Percentiles rank a stretch among this genome's conserved stretches.
phyloP scores from a whole-genome alignment of 2,113 vertebrate species.

The Puntigrus tetrazona region DNA sequence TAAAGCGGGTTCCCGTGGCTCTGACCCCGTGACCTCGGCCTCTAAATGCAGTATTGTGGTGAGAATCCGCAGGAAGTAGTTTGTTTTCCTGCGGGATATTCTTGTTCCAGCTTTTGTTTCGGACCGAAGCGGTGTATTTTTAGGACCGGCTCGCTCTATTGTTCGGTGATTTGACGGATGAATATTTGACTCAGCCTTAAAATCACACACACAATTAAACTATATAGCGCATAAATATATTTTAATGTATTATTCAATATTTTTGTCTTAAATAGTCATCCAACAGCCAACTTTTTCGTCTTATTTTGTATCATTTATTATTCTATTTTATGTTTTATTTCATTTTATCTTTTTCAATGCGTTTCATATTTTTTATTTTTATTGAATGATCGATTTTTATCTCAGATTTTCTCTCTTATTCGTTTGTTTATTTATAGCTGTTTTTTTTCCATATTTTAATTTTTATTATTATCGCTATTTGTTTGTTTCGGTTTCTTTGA shows the following conservation, averaged over 20 bases:
- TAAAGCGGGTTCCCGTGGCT: background rate
- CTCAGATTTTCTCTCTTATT: no score
- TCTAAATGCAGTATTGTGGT: slow-evolving; percentile 47
- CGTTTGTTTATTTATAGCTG: background rate
- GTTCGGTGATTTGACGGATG: slow-evolving; percentile 34
- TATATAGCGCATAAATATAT: no score
- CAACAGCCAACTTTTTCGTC: no score
- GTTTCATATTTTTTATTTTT: background rate
- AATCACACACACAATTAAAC: slow-evolving; percentile 8
- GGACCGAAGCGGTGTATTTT: slow-evolving; percentile 25
- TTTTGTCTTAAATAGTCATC: no score
- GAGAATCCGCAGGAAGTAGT: slow-evolving; percentile 40
- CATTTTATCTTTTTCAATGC: background rate
- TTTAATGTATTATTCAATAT: no score
- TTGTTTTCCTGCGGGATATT: background rate
- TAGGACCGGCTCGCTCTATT: slow-evolving; percentile 33
- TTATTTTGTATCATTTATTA: background rate
- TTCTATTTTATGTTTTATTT: background rate
- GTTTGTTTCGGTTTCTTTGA: no score
- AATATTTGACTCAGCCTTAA: background rate
- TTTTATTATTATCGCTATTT: background rate
- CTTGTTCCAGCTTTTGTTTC: slow-evolving; percentile 32
- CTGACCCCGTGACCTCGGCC: slow-evolving; percentile 16
- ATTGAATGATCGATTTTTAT: background rate
- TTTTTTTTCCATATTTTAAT: background rate